phyloP scores from a whole-genome alignment of 2,113 vertebrate genomes.

The Tetraodon nigroviridis region DNA sequence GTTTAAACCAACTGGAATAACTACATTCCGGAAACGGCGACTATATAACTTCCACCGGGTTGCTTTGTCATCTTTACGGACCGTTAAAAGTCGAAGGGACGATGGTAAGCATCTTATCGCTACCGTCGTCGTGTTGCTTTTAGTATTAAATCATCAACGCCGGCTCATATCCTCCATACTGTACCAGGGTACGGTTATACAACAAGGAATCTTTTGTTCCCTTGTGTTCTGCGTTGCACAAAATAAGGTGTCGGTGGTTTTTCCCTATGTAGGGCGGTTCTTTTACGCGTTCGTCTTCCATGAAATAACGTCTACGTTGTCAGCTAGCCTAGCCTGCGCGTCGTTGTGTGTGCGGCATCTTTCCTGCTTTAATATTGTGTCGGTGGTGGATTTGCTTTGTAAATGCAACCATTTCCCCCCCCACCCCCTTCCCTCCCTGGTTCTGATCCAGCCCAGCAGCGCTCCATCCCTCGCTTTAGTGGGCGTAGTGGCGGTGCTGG shows the following conservation, averaged over 20 bases:
- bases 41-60: not conserved
- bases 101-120: constrained; percentile 64
- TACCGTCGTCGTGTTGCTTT: not conserved
- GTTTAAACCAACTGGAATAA: not conserved
- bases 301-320: not conserved
- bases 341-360: not conserved
- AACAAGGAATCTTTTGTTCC: no score
- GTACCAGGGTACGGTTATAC: no score
- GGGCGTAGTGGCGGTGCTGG: constrained; percentile 49
- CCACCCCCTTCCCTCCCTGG: not conserved
- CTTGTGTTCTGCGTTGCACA: no score
- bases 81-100: constrained; percentile 38
- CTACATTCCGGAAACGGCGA: no score
- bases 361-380: not conserved
- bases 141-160: no score
- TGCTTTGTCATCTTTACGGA: constrained; percentile 26
- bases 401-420: no score
- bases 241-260: not conserved
- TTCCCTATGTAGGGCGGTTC: not conserved
- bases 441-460: constrained; percentile 9
- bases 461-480: constrained; percentile 26
- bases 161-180: no score
- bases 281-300: not conserved
- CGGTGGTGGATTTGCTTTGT: no score
- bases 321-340: not conserved